Base-by-base conservation (phyloP, 1,140 invertebrate genomes). In the Aphidius gifuensis region DNA sequence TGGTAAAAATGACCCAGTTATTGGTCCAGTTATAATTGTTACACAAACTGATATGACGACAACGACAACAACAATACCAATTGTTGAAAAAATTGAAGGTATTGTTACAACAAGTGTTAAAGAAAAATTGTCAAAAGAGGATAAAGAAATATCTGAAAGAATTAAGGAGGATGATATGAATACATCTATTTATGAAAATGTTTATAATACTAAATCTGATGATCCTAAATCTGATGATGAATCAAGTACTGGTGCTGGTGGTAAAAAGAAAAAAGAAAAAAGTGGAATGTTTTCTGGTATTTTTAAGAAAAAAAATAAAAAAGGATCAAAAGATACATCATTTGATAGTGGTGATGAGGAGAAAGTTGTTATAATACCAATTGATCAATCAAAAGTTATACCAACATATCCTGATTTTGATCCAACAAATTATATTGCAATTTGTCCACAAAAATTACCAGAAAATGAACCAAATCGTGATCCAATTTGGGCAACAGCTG, bases 261-360 rank as follows among this genome's bases (percentile, higher is more conserved):
- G 57, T 4, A 32, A 32, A 0, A 74, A 68, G 5, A 80, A 80
- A 54, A 77, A 81, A 9, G 80, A 80, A 61, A 71, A 71, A 9
- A 66, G 70, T 4, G 67, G 72, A 6, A 71, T 77, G 53, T 74
- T 81, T 32, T 75, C 77, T 0, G 74, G 74, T 1, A 78, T 81
- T 38, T 81, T 81, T 45, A 80, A 79, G 61, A 80, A 72, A 64
- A 63, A 60, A 2, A 73, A 76, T 23, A 75, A 73, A 0, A 77
- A 74, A 48, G 75, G 78, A 38, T 79, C 76, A 3, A 78, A 74
- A 42, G 73, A 79, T 0, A 60, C 66, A 1, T 76, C 74, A 0
- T 68, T 75, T 16, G 75, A 77, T 38, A 74, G 71, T 42, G 71
- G 68, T 1, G 74, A 77, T 46, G 74, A 76, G 42, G 74, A 76